phyloP scores from a whole-genome alignment of 2,888 invertebrate species.

The Lepidochrysops patricia region DNA sequence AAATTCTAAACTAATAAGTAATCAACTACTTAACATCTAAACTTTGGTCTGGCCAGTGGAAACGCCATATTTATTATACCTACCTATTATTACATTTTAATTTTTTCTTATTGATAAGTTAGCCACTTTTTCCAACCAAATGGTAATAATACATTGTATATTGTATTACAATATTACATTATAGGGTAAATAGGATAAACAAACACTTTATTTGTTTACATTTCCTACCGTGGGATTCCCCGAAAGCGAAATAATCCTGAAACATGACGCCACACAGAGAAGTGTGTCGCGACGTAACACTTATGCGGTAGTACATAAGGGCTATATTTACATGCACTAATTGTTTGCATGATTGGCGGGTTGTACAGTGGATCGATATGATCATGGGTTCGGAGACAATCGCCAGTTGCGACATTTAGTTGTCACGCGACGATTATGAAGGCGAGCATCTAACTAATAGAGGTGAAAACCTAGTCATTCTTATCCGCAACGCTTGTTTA shows the following conservation, averaged over 20 bases:
- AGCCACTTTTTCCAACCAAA: not conserved
- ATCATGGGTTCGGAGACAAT: not conserved
- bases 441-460: no score
- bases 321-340: not conserved
- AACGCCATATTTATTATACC: no score
- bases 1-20: no score
- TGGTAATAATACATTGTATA: no score
- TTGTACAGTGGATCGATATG: not conserved
- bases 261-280: not conserved
- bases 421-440: no score
- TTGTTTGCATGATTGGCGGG: not conserved
- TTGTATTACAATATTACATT: no score
- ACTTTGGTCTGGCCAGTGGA: no score
- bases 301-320: not conserved
- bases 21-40: no score
- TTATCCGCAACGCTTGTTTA: no score
- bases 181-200: no score
- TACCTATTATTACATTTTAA: no score
- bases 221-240: not conserved
- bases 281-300: not conserved
- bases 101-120: not conserved
- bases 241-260: not conserved
- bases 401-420: not conserved
- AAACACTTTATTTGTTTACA: not conserved
- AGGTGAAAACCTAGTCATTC: no score